Conservation (phyloP, 2,888 invertebrate species). For the Celastrina argiolus region DNA sequence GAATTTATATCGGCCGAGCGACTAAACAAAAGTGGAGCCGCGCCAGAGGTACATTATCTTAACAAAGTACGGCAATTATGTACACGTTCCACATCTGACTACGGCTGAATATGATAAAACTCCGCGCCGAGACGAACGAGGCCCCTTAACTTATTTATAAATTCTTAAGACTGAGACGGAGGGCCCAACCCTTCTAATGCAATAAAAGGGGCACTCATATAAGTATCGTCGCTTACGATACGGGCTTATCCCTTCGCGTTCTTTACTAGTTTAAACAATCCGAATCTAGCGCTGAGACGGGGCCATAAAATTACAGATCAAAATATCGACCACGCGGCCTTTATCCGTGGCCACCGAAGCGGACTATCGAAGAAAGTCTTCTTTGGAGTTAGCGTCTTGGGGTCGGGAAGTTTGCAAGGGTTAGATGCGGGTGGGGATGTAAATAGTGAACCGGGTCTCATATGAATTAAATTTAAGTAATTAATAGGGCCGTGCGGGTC, state of each 20-base stretch:
- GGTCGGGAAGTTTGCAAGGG: constrained; percentile 73
- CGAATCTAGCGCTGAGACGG: constrained; percentile 58
- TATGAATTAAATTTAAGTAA: constrained; percentile 78
- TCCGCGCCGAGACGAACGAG: constrained; percentile 65
- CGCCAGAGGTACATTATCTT: constrained; percentile 78
- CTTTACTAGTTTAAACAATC: constrained; percentile 42
- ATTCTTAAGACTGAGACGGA: constrained; percentile 60
- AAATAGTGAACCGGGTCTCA: constrained; percentile 71
- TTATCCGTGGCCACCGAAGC: constrained; percentile 71
- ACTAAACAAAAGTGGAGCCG: constrained; percentile 77
- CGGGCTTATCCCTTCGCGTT: constrained; percentile 63
- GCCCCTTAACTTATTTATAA: constrained; percentile 75
- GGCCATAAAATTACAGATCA: constrained; percentile 78
- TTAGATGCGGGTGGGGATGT: constrained; percentile 74
- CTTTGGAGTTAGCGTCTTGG: constrained; percentile 75
- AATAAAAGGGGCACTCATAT: constrained; percentile 77
- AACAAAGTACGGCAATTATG: constrained; percentile 78
- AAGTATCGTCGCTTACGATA: constrained; percentile 73
- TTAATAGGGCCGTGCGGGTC: constrained; percentile 57
- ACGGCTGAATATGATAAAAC: constrained; percentile 79
- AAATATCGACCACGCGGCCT: constrained; percentile 73
- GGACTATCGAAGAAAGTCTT: constrained; percentile 77
- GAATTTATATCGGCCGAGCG: constrained; percentile 73
- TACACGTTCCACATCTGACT: constrained; percentile 79
- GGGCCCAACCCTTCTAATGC: constrained; percentile 72